Evolutionary conservation across 2,113 vertebrate species (phyloP).

Genomic region (Rhea americana): DNA sequence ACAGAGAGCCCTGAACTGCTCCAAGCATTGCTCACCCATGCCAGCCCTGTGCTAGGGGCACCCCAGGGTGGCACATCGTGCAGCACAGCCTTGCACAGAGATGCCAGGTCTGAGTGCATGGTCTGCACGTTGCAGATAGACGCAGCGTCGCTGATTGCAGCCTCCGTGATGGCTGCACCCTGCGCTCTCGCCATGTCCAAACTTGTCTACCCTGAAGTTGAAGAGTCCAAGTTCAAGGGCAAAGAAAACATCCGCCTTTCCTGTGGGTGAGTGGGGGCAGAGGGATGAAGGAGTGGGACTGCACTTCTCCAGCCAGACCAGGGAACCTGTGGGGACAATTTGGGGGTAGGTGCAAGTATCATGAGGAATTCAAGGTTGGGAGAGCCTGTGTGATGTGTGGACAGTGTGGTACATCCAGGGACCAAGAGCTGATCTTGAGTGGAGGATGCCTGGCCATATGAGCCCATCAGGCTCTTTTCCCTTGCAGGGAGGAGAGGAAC

Average conservation of each 20-base stretch:
- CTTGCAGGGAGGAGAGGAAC: slow-evolving; percentile 84
- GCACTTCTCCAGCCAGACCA: rapidly evolving
- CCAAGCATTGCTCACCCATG: rapidly evolving
- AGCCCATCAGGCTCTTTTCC: not conserved
- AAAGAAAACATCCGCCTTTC: slow-evolving; percentile 69
- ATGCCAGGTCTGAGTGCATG: not conserved
- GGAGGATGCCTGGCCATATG: not conserved
- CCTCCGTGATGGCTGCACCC: slow-evolving; percentile 96
- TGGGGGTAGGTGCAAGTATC: not conserved
- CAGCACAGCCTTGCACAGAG: rapidly evolving
- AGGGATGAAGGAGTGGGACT: not conserved
- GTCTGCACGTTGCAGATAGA: slow-evolving; percentile 81
- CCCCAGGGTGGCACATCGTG: rapidly evolving
- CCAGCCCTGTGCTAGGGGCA: rapidly evolving
- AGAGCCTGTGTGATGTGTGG: not conserved
- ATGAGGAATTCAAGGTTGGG: not conserved
- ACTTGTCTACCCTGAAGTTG: slow-evolving; percentile 90
- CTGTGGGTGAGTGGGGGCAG: slow-evolving; percentile 60
- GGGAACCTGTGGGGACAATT: rapidly evolving
- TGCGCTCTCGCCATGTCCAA: slow-evolving; percentile 93
- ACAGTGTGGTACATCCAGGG: not conserved
- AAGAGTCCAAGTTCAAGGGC: slow-evolving; percentile 82
- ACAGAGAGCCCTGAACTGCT: not conserved
- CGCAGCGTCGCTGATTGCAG: slow-evolving; percentile 86
- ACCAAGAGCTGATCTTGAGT: not conserved